Evolutionary conservation across 2,888 invertebrate genomes (phyloP).

Genomic region (Thera britannica): DNA sequence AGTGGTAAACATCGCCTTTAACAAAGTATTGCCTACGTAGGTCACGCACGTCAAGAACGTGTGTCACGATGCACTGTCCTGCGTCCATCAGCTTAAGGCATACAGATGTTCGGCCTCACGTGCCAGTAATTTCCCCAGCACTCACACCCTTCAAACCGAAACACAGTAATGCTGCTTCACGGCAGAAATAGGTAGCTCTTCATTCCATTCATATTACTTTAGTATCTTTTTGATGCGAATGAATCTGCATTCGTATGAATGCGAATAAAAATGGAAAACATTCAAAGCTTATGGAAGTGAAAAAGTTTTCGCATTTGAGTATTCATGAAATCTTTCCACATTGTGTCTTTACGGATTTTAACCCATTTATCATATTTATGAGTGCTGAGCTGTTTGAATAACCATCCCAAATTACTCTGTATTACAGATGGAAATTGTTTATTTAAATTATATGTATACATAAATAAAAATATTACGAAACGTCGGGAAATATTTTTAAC

Average conservation of each 20-base stretch:
- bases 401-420: neutral
- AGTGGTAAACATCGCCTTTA: too few relatives aligned
- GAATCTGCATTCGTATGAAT: slow-evolving; percentile 36
- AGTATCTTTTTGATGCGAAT: slow-evolving; percentile 32
- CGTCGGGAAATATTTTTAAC: too few relatives aligned
- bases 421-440: neutral
- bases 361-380: slow-evolving; percentile 25
- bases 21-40: too few relatives aligned
- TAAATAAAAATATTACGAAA: too few relatives aligned
- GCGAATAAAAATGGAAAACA: slow-evolving; percentile 20
- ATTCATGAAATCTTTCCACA: slow-evolving; percentile 31
- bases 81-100: too few relatives aligned
- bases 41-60: too few relatives aligned
- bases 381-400: slow-evolving; percentile 5
- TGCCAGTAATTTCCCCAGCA: too few relatives aligned
- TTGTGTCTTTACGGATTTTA: slow-evolving; percentile 23
- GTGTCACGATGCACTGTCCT: too few relatives aligned
- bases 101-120: too few relatives aligned
- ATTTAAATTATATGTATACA: neutral
- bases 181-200: neutral
- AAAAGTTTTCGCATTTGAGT: slow-evolving; percentile 25
- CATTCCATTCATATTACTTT: slow-evolving; percentile 10
- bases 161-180: too few relatives aligned
- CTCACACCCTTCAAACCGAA: too few relatives aligned
- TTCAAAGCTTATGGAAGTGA: slow-evolving; percentile 16